Evolutionary conservation across 2,888 invertebrate species (phyloP), one percentile per base, ranked within the genome.

Genomic region (Lithosia quadra): DNA sequence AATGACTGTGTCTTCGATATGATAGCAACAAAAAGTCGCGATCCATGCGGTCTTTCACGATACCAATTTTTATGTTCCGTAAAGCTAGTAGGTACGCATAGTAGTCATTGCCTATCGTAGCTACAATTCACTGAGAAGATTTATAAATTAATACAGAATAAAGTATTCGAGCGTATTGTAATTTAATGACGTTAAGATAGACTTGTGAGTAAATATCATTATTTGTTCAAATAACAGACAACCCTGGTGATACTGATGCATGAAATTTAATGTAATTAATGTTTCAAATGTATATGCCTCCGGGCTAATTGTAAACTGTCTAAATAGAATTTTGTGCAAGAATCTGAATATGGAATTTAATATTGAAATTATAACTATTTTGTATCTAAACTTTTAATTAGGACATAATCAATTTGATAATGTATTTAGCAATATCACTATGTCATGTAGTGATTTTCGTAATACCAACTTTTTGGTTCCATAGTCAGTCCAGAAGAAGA

Each of bases 231-330:
- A n/a, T 60, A 36, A 39, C 49, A 34, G 65, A 24, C 60, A 66
- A 24, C 66, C 66, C 66, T 66, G 28, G 21, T 49, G 1, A 28
- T 22, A 24, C 11, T 33, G 33, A 49, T 62, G 62, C 28, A 62
- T 62, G 43, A 63, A 62, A 63, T 63, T 33, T 63, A 33, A 33
- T 53, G 33, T 49, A 63, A 49, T 49, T 63, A 39, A 33, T 33
- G 62, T n/a, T 63, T 33, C 49, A 53, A 63, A 63, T 53, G 49
- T 62, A 53, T 33, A 63, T 28, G 49, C 21, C 33, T 49, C 62
- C 62, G 28, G 21, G 49, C 49, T 63, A 33, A 62, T 62, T 53
- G 49, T 63, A 28, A 33, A 24, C 15, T 28, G 28, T 56, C 28
- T 24, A 55, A 49, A 49, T 49, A 49, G n/a, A 24, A 59, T 33